Base-by-base conservation (phyloP, 2,888 invertebrate genomes). In the Hemicrepidius hirtus region DNA sequence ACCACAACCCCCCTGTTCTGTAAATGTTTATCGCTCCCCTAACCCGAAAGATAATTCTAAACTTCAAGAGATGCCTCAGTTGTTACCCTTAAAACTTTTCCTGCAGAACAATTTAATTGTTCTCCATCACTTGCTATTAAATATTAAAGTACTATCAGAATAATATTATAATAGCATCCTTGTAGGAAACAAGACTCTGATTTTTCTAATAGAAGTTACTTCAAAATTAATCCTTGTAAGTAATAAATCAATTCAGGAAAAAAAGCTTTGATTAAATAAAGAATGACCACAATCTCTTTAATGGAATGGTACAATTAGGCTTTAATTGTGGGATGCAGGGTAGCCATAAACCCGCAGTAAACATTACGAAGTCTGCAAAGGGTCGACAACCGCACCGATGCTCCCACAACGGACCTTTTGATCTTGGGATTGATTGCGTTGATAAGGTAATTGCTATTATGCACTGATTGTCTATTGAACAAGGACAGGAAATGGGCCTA, bases 381-480 rank as follows among this genome's bases (percentile, higher is more conserved):
- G 69, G 73, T 70, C 70, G 70, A 66, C 70, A 70, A 73, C 73
- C 73, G 65, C 44, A 13, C 50, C 37, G 46, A n/a, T 28, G 16
- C 76, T 76, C 73, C 72, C 73, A 77, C 76, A 74, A 71, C 69
- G 67, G 68, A 78, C 74, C 71, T 75, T 77, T 76, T 76, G 78
- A 76, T 77, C 71, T 73, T 63, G 53, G 71, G 71, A 75, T 76
- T 75, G 76, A 76, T 77, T 74, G 74, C 62, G 76, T 75, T 77
- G 76, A 77, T 77, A 76, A 74, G 73, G 76, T 76, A 78, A 76
- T 75, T 76, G 76, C 75, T 71, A 69, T 76, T 73, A 59, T 57
- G 59, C 49, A 46, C 44, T 68, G 68, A 57, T 68, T 68, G 32
- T 55, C 55, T 41, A 41, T 66, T 44, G 57, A 57, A 55, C 28